Evolutionary conservation across 2,113 vertebrate genomes (phyloP).

Genomic region (Tricholaema leucomelas): DNA sequence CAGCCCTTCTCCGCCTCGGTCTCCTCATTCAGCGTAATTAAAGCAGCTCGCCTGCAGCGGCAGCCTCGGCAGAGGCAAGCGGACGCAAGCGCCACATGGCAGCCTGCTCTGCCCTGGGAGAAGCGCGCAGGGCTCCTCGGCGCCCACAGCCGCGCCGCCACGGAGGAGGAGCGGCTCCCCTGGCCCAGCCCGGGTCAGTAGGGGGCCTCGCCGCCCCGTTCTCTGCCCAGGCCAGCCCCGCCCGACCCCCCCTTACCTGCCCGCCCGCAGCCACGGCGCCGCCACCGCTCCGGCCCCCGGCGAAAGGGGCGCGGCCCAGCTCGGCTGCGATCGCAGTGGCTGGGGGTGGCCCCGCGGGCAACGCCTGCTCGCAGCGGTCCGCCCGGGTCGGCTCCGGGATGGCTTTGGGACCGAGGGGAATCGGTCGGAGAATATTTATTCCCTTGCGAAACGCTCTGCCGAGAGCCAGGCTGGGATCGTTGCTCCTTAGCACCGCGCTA

Average conservation of each 20-base stretch:
- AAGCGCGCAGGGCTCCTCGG: background rate
- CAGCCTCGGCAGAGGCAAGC: fast-evolving
- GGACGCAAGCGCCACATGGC: fast-evolving
- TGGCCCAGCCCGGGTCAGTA: background rate
- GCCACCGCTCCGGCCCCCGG: background rate
- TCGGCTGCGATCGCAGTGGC: background rate
- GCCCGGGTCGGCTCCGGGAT: background rate
- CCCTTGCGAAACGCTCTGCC: fast-evolving
- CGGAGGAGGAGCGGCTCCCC: too few relatives aligned
- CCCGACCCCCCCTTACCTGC: background rate
- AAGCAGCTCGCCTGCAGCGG: fast-evolving
- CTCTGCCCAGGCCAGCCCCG: too few relatives aligned
- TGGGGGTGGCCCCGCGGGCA: too few relatives aligned
- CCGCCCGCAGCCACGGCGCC: background rate
- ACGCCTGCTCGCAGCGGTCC: background rate
- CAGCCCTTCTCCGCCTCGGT: fast-evolving
- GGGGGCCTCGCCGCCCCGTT: background rate
- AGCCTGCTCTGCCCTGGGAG: fast-evolving
- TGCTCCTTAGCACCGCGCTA: fast-evolving
- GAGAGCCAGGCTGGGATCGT: fast-evolving
- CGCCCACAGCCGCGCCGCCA: background rate
- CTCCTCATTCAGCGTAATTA: fast-evolving
- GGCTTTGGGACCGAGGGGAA: fast-evolving
- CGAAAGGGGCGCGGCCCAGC: background rate
- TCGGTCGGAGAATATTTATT: too few relatives aligned